Base-by-base conservation (phyloP, 2,888 invertebrate genomes). In the Ctenicera cuprea region DNA sequence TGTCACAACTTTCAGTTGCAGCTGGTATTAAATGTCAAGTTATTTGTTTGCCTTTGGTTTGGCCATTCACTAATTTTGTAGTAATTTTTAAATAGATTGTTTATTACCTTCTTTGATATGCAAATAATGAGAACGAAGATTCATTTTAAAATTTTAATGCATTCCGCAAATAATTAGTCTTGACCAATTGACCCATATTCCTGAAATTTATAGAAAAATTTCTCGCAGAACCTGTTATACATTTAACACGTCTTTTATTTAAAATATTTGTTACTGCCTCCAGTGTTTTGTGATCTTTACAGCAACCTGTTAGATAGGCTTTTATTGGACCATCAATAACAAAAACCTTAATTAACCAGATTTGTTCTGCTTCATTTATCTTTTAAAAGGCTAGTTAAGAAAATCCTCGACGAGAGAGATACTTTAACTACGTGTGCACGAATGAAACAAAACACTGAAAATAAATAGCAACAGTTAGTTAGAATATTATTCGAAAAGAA, bases 241-340 rank as follows among this genome's bases (percentile, higher is more conserved):
- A 16, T 54, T 54, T 54, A 54, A 54, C 54, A 8, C 54, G n/a
- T 54, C 33, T 26, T 54, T 54, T 33, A 30, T 54, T 33, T 41
- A 50, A 54, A 54, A 54, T 22, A 30, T 26, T 30, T 26, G 30
- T 54, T 30, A 52, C 22, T 11, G 54, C 54, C 54, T 54, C 14
- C n/a, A 54, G 54, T 54, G n/a, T 16, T 54, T 8, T 1, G 1
- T 54, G 54, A 26, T 30, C 54, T 54, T 45, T 33, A 1, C 26
- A 2, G 9, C 33, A 33, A 33, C 33, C 33, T 26, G 26, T 26
- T 26, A 26, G 26, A 26, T 26, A 33, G 33, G 33, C 9, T 33
- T 48, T 54, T 54, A 54, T 33, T 54, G 54, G 54, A 12, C 33
- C 26, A 50, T 50, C 9, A 33, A 9, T 26, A 33, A 33, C 33